Conservation (phyloP, 2,888 invertebrate species). For the Emmelina monodactyla region DNA sequence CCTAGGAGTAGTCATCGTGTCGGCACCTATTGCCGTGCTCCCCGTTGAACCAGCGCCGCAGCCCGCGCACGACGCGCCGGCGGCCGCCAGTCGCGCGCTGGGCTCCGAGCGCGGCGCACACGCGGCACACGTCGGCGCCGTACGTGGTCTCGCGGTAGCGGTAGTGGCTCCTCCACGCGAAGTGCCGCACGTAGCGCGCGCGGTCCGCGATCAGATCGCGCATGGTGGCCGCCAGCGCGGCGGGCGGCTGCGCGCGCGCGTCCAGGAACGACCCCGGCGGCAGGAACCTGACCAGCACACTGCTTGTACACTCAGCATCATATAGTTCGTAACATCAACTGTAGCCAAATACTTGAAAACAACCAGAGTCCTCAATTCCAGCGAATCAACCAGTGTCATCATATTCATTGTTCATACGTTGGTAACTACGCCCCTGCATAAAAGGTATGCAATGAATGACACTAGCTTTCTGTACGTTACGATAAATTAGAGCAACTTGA, state of each 20-base stretch:
- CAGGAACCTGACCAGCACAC: slow-evolving; percentile 22
- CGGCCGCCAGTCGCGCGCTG: background rate
- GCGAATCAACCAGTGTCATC: too few species aligned
- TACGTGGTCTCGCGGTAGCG: slow-evolving; percentile 15
- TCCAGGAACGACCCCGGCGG: slow-evolving; percentile 24
- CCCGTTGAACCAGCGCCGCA: background rate
- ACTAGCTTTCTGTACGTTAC: too few species aligned
- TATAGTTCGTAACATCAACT: too few species aligned
- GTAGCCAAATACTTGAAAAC: too few species aligned
- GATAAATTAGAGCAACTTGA: too few species aligned
- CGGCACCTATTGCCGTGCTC: background rate
- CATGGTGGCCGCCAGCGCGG: slow-evolving; percentile 20
- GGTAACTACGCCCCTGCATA: too few species aligned
- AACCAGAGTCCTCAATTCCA: too few species aligned
- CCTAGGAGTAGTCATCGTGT: too few species aligned
- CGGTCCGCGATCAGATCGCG: slow-evolving; percentile 18
- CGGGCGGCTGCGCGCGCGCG: slow-evolving; percentile 19
- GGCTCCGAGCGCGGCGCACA: slow-evolving; percentile 20
- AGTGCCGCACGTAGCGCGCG: slow-evolving; percentile 20
- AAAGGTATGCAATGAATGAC: background rate
- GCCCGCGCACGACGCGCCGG: background rate
- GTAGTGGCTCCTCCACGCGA: slow-evolving; percentile 25
- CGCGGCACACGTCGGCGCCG: slow-evolving; percentile 17
- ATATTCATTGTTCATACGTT: background rate
- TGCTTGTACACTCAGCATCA: too few species aligned